Base-by-base conservation (phyloP, 2,888 invertebrate genomes). In the Venusia cambrica region DNA sequence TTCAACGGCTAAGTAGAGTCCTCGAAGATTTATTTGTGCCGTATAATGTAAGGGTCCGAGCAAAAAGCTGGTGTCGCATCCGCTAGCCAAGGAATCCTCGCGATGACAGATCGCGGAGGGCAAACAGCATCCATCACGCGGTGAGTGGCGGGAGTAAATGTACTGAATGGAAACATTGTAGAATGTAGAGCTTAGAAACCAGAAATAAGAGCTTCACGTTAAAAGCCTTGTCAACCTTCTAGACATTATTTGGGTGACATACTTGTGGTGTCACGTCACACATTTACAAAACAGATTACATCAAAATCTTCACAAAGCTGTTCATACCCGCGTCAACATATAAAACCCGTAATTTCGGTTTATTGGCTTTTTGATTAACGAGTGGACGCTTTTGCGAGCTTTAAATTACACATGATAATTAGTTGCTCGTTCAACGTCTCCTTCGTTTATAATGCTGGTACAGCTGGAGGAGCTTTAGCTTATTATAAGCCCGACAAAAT, bases 81-180 rank as follows among this genome's bases (percentile, higher is more conserved):
- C 61, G 57, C 51, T 51, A 34, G 32, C 29, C 34, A 36, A 30
- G 48, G 52, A 50, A 62, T 63, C 62, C 54, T 49, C 42, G 40
- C 38, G 57, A 65, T 65, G 67, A 67, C 51, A 54, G 62, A 67
- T 66, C 48, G 51, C 39, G 42, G 44, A 38, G 41, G 48, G 56
- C 35, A 38, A 44, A 22, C 40, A 39, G 46, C 57, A 69, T 71
- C 71, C 57, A 71, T 71, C 71, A 68, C 50, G 17, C 15, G 24
- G 15, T 27, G 38, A 31, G 45, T 32, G 41, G 35, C 20, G 13
- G n/a, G 1, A 16, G 5, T 30, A 11, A n/a, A n/a, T n/a, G n/a
- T 10, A 32, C 33, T 20, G 19, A 28, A 18, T 22, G 7, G 8
- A 3, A 18, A 7, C 8, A 11, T 16, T 29, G 24, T 38, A 29